Evolutionary conservation across 1,140 invertebrate species (phyloP), one percentile per base, ranked within the genome.

Genomic region (Sinella curviseta): DNA sequence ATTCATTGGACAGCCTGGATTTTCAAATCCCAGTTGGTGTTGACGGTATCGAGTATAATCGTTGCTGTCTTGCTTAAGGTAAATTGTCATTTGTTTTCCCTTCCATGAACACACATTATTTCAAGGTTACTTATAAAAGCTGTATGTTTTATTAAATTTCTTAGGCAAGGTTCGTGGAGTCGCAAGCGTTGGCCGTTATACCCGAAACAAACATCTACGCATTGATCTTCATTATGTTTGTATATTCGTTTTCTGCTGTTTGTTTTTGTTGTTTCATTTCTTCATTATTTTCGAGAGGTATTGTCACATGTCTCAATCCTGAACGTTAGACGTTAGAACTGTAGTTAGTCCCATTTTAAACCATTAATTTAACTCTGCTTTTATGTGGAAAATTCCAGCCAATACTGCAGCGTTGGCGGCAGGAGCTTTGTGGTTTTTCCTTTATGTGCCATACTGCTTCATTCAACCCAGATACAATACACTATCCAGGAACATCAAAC

Each of bases 1-100:
- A 84, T 95, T 36, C 93, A 95, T 84, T 95, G 94, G 93, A 86
- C 90, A 0, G 93, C 93, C 0, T 95, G 94, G 93, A 95, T 94
- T 85, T 86, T 93, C 31, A 93, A 94, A 83, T 90, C 91, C 76
- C 91, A 94, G 81, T 86, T 92, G 1, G 92, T 93, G 83, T 86
- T 94, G 0, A 81, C 91, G 0, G 88, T 93, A 78, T 90, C 88
- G 0, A 86, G 90, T 4, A 78, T 88, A 8, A 85, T 91, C 17
- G 86, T 91, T 65, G 89, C 90, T 4, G 75, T 90, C 26, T 83
- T 89, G 17, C 83, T 87, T 31, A 83, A 84, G 77, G 77, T 79
- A n/a, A 60, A 14, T 17, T 60, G 39, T 12, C 20, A 12, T 20
- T 48, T 48, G 39, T 48, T 48, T n/a, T n/a, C n/a, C n/a, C n/a